These are phyloP conservation scores for Progne subis DNA, from an alignment of 2,113 vertebrate genomes.

Conservation along the genomic window DNA sequence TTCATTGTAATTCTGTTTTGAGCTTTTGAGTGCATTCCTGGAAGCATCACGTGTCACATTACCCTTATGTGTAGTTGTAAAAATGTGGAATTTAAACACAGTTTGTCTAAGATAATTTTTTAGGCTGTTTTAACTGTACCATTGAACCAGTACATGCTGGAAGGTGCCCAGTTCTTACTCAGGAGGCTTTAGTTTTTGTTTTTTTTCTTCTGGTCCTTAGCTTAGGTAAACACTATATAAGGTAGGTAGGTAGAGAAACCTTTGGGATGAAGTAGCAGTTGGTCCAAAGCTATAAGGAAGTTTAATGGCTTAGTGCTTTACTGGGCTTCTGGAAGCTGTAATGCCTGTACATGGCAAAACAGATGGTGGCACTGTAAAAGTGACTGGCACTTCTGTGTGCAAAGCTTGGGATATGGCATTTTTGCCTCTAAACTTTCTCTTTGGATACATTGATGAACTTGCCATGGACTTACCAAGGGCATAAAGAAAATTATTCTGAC, in stretches of 20 bases:
- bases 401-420: slow-evolving; percentile 20
- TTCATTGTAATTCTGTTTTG: background rate
- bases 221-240: background rate
- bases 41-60: background rate
- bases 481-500: slow-evolving; percentile 45
- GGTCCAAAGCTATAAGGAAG: slow-evolving; percentile 15
- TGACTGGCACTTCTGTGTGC: slow-evolving; percentile 6
- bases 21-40: background rate
- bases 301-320: slow-evolving; percentile 47
- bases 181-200: background rate
- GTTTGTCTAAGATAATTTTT: background rate
- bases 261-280: slow-evolving; percentile 6
- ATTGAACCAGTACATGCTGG: background rate
- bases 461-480: slow-evolving; percentile 42
- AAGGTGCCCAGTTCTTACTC: background rate
- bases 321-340: slow-evolving; percentile 55
- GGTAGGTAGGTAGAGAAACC: background rate
- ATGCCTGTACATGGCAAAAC: slow-evolving; percentile 23
- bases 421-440: slow-evolving; percentile 30
- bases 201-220: background rate
- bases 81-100: background rate
- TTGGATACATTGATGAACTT: slow-evolving; percentile 38
- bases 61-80: background rate
- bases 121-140: background rate
- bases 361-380: slow-evolving; percentile 60